A percentile compares a stretch with the other conserved stretches of the same genome.
Conservation (phyloP, 2,888 invertebrate species). For the Catocala sponsa region DNA sequence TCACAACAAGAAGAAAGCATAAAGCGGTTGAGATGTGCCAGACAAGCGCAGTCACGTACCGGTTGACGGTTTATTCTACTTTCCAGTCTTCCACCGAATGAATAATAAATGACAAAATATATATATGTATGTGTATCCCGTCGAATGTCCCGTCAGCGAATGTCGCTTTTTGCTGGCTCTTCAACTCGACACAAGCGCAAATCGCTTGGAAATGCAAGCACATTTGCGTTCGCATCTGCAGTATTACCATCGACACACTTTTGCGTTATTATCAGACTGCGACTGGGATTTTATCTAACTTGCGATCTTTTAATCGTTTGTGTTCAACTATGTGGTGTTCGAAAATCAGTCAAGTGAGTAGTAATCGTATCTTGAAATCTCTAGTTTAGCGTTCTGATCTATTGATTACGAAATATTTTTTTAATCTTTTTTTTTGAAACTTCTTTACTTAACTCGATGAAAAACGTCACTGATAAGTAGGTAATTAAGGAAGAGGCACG, state of each 20-base stretch:
- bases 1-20: slow-evolving; percentile 70
- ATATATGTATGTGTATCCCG: slow-evolving; percentile 52
- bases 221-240: slow-evolving; percentile 35
- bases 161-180: slow-evolving; percentile 58
- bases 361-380: neutral
- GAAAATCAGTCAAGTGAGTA: slow-evolving; percentile 6
- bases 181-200: slow-evolving; percentile 40
- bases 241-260: slow-evolving; percentile 41
- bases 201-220: slow-evolving; percentile 53
- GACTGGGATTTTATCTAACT: slow-evolving; percentile 17
- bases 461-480: too few species aligned
- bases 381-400: too few species aligned
- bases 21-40: slow-evolving; percentile 65
- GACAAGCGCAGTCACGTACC: slow-evolving; percentile 78
- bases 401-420: too few species aligned
- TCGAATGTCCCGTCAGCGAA: slow-evolving; percentile 51
- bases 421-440: too few species aligned
- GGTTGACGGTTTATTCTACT: slow-evolving; percentile 77
- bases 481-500: too few species aligned
- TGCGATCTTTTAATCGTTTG: slow-evolving; percentile 12
- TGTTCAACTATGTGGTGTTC: neutral
- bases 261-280: slow-evolving; percentile 31
- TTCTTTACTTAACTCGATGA: too few species aligned
- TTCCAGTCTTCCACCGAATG: slow-evolving; percentile 77
- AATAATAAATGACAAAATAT: slow-evolving; percentile 82